phyloP scores from a whole-genome alignment of 1,140 invertebrate genomes.

The Brachionus sp. region DNA sequence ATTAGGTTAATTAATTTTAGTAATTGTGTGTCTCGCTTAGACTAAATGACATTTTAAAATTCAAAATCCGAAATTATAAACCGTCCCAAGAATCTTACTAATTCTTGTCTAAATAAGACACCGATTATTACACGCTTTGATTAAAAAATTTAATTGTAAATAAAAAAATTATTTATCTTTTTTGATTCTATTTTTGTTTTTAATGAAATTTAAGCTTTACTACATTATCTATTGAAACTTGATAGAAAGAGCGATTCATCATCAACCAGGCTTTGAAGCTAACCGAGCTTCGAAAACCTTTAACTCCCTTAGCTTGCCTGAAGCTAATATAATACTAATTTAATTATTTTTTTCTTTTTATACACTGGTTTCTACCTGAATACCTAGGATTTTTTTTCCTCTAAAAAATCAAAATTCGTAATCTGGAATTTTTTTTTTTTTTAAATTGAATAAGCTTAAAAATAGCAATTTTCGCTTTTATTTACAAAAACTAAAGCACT shows the following conservation, averaged over 20 bases:
- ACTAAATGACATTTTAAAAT: constrained; percentile 13
- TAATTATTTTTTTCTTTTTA: background rate
- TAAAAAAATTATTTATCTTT: background rate
- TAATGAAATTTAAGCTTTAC: background rate
- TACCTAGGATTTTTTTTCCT: background rate
- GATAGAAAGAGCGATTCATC: background rate
- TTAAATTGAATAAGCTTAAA: background rate
- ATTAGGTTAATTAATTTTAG: constrained; percentile 39
- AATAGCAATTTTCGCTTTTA: background rate
- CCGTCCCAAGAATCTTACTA: background rate
- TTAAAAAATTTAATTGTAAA: constrained; percentile 1
- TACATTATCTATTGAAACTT: constrained; percentile 4
- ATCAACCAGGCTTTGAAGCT: background rate
- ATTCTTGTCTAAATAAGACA: background rate
- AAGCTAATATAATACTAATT: background rate
- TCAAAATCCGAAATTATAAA: background rate
- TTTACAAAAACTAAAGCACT: background rate
- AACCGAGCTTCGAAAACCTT: background rate
- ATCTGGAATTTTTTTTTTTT: background rate
- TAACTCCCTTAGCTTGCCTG: background rate
- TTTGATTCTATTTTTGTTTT: background rate
- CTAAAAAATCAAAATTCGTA: background rate
- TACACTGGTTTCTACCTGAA: constrained; percentile 1
- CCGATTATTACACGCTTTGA: background rate
- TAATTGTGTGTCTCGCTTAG: background rate